Conservation (phyloP, 2,888 invertebrate genomes). For the Melanostoma scalare region DNA sequence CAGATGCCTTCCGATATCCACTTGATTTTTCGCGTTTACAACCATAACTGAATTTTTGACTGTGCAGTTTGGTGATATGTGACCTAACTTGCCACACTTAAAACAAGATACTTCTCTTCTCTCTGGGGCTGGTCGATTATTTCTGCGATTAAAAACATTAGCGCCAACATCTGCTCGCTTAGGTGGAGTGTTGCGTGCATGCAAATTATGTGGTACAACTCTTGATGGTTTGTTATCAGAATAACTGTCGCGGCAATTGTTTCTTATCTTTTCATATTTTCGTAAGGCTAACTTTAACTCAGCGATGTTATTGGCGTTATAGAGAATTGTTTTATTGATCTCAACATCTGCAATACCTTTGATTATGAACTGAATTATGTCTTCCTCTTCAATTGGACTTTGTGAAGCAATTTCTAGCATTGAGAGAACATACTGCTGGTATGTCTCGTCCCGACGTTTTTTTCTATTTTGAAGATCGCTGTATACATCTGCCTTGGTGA, state of each 20-base stretch:
- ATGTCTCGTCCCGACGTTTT: conserved; percentile 35
- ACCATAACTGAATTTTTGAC: conserved; percentile 12
- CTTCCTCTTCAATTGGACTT: conserved; percentile 16
- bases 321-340: conserved; percentile 20
- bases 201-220: not conserved
- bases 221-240: not conserved
- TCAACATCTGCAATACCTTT: conserved; percentile 25
- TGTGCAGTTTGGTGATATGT: conserved; percentile 32
- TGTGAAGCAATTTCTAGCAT: conserved; percentile 22
- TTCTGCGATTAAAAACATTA: not conserved
- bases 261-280: conserved; percentile 14
- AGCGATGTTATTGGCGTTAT: conserved; percentile 18
- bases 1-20: not conserved
- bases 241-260: conserved; percentile 1
- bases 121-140: not conserved
- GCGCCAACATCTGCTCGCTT: not conserved
- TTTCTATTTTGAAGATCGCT: conserved; percentile 18
- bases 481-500: conserved; percentile 16
- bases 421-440: conserved; percentile 27
- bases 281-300: conserved; percentile 29
- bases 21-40: not conserved
- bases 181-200: conserved; percentile 4
- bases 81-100: conserved; percentile 37
- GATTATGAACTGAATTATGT: conserved; percentile 35
- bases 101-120: conserved; percentile 29